phyloP scores from a whole-genome alignment of 2,888 invertebrate genomes.

The Stenodera caucasica region DNA sequence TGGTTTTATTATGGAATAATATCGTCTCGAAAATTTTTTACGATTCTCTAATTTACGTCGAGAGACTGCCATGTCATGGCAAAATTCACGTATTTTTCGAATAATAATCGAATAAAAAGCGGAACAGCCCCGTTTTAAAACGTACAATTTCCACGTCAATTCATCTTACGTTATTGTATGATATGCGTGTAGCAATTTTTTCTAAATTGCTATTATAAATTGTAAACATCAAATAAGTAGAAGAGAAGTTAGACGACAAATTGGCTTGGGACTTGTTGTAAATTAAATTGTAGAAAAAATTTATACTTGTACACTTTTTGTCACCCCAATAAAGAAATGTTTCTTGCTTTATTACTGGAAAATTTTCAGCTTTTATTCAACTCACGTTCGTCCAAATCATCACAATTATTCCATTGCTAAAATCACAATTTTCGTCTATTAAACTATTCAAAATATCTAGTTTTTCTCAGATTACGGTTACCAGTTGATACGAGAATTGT shows the following conservation, averaged over 20 bases:
- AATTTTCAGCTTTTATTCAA: too few relatives aligned
- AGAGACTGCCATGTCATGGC: not conserved
- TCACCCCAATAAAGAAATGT: not conserved
- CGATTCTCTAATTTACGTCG: not conserved
- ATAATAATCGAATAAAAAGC: not conserved
- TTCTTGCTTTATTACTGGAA: not conserved
- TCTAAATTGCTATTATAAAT: too few relatives aligned
- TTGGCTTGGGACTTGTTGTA: not conserved
- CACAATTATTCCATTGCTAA: too few relatives aligned
- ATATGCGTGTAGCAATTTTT: not conserved
- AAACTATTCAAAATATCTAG: too few relatives aligned
- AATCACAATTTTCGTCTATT: too few relatives aligned
- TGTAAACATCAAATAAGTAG: too few relatives aligned
- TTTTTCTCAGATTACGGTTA: too few relatives aligned
- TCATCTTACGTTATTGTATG: not conserved
- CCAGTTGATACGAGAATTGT: not conserved
- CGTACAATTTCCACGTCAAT: not conserved
- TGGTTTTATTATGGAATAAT: not conserved
- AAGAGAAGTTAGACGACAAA: not conserved
- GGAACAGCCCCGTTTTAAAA: not conserved
- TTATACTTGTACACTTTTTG: too few relatives aligned
- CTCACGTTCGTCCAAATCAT: too few relatives aligned
- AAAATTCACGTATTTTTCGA: not conserved
- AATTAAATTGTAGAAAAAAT: not conserved
- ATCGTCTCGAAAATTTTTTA: too few relatives aligned